Evolutionary conservation across 2,113 vertebrate species (phyloP).

Genomic region (Tragulus kanchil): DNA sequence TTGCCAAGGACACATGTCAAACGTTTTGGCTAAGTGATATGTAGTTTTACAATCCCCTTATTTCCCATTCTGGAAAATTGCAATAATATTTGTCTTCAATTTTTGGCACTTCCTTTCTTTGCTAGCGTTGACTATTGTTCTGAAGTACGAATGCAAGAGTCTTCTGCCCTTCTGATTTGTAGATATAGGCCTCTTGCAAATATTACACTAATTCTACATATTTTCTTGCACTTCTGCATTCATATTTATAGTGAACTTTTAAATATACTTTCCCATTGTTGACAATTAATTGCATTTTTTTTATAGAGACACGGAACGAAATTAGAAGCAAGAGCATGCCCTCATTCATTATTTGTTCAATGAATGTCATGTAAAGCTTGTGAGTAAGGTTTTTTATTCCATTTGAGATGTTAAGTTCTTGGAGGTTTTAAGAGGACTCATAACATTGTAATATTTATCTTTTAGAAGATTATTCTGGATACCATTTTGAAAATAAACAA

Average conservation of each 20-base stretch:
- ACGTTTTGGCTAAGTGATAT: neutral
- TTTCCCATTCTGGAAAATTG: constrained; percentile 45
- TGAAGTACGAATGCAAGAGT: neutral
- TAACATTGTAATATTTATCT: neutral
- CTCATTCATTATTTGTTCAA: neutral
- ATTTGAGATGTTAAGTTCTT: neutral
- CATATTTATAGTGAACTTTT: neutral
- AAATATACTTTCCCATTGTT: neutral
- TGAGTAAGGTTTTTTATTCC: neutral
- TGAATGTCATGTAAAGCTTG: no score
- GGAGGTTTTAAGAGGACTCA: neutral
- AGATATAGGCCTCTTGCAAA: neutral
- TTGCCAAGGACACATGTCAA: constrained; percentile 41
- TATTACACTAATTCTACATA: neutral
- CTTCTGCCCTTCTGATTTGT: neutral
- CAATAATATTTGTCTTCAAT: constrained; percentile 52
- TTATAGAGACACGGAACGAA: constrained; percentile 8
- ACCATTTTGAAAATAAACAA: neutral
- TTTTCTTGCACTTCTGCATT: neutral
- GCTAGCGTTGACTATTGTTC: neutral
- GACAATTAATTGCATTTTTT: neutral
- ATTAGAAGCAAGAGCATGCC: neutral
- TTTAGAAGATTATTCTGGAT: neutral
- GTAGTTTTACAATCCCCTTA: neutral
- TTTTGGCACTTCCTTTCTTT: neutral